Base-by-base conservation (phyloP, 2,797 vertebrate species). In the Enteromius treurensis region DNA sequence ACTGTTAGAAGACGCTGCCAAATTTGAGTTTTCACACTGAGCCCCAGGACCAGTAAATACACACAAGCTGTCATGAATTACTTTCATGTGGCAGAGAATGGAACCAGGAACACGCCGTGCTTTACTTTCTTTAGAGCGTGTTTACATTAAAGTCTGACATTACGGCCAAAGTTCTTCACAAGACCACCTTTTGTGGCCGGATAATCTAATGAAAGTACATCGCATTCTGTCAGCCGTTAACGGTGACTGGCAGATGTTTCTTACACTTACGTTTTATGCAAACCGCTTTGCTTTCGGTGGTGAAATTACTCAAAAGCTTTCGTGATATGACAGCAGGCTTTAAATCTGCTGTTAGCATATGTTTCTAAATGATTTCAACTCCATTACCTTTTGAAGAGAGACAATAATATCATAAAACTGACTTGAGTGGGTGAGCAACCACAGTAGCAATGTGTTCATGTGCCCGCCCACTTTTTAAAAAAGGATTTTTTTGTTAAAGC, bases 41-140 rank as follows among this genome's bases (percentile, higher is more conserved):
- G 79, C 86, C 81, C 73, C 77, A 53, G 79, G 80, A 86, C 82
- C 55, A 64, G 80, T 80, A 85, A 82, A 86, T 84, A 87, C 77
- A 83, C 84, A 83, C 75, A 84, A 81, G 83, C 85, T 88, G 85
- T 84, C 83, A 82, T 47, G 47, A 80, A 84, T 62, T 67, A 77
- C 88, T 87, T 89, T 89, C 70, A 88, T 87, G 82, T 87, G 88
- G 84, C 55, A 32, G 67, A 83, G 80, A 83, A 83, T 71, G 64
- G 77, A 83, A 83, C 80, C 84, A 85, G 71, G 79, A 80, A 71
- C 85, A 80, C 51, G 60, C 1, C 49, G 60, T 76, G 67, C 42
- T 87, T 58, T 23, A 67, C 80, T 67, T 75, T 71, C 77, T 84
- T 76, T 58, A 78, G 42, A 53, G 32, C 23, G 32, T 77, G 79